These are phyloP conservation scores for Podiceps cristatus DNA, from an alignment of 2,113 vertebrate species.

Conservation along the genomic window DNA sequence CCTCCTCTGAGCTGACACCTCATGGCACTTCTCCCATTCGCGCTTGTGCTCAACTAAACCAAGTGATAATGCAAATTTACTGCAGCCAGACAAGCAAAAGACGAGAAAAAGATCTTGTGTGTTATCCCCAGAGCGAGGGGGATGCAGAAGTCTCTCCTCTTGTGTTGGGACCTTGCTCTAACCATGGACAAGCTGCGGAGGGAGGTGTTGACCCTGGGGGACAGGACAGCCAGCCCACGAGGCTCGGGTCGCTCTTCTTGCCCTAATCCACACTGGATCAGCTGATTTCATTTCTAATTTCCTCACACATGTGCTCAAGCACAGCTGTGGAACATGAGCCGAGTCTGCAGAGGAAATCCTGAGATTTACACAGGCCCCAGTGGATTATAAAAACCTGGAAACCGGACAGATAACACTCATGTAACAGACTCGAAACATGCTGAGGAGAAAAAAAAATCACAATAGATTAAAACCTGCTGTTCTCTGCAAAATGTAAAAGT, in stretches of 20 bases:
- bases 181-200: accelerated
- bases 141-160: not conserved
- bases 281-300: constrained; percentile 75
- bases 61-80: not conserved
- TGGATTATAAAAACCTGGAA: constrained; percentile 69
- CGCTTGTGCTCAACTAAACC: not conserved
- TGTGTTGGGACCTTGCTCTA: not conserved
- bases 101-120: not conserved
- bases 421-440: constrained; percentile 62
- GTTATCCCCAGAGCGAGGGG: not conserved
- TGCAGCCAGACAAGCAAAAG: not conserved
- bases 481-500: constrained; percentile 58
- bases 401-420: constrained; percentile 70
- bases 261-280: constrained; percentile 57
- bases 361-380: constrained; percentile 71
- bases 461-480: constrained; percentile 71
- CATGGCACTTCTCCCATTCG: not conserved
- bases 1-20: not conserved
- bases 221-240: not conserved
- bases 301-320: constrained; percentile 66
- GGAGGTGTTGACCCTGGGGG: not conserved
- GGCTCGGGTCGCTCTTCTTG: not conserved
- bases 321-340: constrained; percentile 77
- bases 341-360: constrained; percentile 75
- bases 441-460: constrained; percentile 15